Evolutionary conservation across 2,113 vertebrate species (phyloP), one percentile per base, ranked within the genome.

Genomic region (Myotis davidii): DNA sequence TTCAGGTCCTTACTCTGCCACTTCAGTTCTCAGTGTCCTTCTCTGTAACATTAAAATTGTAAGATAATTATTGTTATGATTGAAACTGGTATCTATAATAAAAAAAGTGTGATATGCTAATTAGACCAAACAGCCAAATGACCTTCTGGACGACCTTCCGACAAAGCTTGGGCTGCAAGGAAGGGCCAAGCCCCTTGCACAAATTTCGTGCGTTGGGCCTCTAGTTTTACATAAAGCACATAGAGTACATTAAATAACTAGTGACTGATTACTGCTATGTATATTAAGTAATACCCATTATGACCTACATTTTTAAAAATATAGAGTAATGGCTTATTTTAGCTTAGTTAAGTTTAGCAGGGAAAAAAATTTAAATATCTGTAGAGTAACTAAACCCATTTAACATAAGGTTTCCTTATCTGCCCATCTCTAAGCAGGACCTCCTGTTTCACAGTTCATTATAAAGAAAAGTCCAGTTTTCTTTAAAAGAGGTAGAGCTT

Each of bases 281-380:
- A 48, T 88, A 61, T 18, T 85, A 86, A 59, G 23, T 67, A 45
- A 69, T 78, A 82, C 2, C 67, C 29, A 50, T 54, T 74, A 70
- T 94, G 39, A 29, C 4, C 67, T 88, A 13, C 8, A 21, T 29
- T 88, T n/a, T 79, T 61, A 32, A 91, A 89, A 87, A 32, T 29
- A 25, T 1, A 85, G 64, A 52, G 52, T 34, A 76, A 34, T 39
- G 10, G 34, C 72, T 83, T 72, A 50, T 32, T 94, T 85, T 73
- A 74, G 21, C 32, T 94, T 85, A 76, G 77, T 76, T 65, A 61
- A 86, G 61, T n/a, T 56, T 79, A 72, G 73, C 52, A 88, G 82
- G 73, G 16, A 54, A 78, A 78, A 69, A 42, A 11, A 39, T 1
- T 42, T 70, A 70, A 85, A 65, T 3, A 70, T 21, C 13, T 21